These are phyloP conservation scores for Dexiosoma caninum DNA, from an alignment of 2,888 invertebrate species.

Conservation along the genomic window DNA sequence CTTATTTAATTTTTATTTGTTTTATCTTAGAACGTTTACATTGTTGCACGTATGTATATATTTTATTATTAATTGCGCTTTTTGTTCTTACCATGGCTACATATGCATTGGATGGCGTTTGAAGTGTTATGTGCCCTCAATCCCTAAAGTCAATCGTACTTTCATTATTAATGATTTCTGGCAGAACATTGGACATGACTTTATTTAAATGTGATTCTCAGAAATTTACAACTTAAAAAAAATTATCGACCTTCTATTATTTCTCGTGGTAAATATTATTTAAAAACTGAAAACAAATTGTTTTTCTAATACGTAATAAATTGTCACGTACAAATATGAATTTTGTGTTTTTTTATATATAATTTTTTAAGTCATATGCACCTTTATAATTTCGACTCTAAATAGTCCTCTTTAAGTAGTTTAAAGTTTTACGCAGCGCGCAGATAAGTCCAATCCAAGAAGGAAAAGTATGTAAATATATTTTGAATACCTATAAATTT, in stretches of 20 bases:
- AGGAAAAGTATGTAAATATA: too few species aligned
- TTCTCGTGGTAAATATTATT: not conserved
- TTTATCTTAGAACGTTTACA: not conserved
- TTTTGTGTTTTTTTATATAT: not conserved
- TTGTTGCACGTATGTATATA: not conserved
- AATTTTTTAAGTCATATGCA: too few species aligned
- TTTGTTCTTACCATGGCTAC: constrained; percentile 22
- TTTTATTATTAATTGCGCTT: not conserved
- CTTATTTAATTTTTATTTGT: not conserved
- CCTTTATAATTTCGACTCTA: too few species aligned
- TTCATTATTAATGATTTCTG: not conserved
- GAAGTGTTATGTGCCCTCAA: constrained; percentile 5
- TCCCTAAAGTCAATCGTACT: constrained; percentile 24
- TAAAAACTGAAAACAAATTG: not conserved
- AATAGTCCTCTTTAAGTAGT: too few species aligned
- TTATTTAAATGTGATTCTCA: not conserved
- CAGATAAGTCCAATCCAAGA: too few species aligned
- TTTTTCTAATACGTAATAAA: not conserved
- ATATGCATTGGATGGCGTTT: not conserved
- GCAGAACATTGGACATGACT: not conserved
- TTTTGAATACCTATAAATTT: too few species aligned
- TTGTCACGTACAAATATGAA: not conserved
- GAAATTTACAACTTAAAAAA: not conserved
- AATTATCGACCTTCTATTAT: not conserved
- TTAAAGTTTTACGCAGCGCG: too few species aligned